phyloP scores from a whole-genome alignment of 2,113 vertebrate genomes.

The Aegithalos caudatus region DNA sequence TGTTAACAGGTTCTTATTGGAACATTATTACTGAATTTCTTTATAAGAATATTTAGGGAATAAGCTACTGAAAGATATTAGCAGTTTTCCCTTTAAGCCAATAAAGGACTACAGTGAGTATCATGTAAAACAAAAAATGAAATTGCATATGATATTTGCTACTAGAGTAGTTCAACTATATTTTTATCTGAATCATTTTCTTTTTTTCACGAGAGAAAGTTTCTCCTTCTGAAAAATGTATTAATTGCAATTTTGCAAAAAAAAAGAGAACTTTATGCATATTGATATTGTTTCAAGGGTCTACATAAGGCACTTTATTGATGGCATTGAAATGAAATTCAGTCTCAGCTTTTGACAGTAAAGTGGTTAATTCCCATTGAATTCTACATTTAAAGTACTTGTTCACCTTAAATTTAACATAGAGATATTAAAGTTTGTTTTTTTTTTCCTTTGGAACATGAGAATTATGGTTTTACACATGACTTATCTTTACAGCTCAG shows the following conservation, averaged over 20 bases:
- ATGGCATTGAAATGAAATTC: not conserved
- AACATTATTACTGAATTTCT: not conserved
- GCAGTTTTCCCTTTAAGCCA: not conserved
- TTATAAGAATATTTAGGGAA: not conserved
- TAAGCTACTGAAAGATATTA: conserved; percentile 11
- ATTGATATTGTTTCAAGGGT: not conserved
- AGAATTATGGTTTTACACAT: conserved; percentile 16
- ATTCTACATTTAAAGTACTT: conserved; percentile 46
- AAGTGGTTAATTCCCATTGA: conserved; percentile 62
- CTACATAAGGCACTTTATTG: not conserved
- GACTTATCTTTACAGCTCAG: conserved; percentile 26
- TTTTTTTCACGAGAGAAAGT: not conserved
- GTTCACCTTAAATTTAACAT: conserved; percentile 28
- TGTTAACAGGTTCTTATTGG: not conserved
- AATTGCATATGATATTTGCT: not conserved
- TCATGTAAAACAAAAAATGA: not conserved
- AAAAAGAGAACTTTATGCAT: not conserved
- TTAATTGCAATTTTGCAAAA: not conserved
- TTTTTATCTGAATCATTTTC: not conserved
- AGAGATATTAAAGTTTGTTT: not conserved
- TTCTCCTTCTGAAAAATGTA: not conserved
- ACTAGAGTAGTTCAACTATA: not conserved
- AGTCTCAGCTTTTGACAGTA: conserved; percentile 45
- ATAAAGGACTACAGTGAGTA: not conserved
- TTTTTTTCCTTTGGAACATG: conserved; percentile 40